Evolutionary conservation across 2,113 vertebrate genomes (phyloP).

Genomic region (Ptychochromis oligacanthus): DNA sequence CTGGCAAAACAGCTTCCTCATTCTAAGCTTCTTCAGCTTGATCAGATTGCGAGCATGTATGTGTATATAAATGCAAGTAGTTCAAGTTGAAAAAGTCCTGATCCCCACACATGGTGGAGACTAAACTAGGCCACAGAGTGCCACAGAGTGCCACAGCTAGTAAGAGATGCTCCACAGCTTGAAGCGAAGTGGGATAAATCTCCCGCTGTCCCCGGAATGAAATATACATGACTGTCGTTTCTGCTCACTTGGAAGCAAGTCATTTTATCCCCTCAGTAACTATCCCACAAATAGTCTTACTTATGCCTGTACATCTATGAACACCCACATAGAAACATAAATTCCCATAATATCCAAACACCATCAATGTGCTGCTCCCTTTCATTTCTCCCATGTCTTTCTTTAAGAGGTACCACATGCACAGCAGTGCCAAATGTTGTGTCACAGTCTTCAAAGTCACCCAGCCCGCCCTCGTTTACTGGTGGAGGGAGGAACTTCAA

Average conservation of each 20-base stretch:
- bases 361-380: not conserved
- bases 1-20: not conserved
- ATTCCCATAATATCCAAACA: conserved; percentile 49
- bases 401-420: conserved; percentile 22
- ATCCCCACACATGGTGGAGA: conserved; percentile 24
- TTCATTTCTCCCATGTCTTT: conserved; percentile 30
- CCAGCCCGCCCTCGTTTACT: conserved; percentile 25
- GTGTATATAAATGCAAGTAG: not conserved
- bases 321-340: conserved; percentile 33
- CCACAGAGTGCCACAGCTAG: conserved; percentile 40
- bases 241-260: conserved; percentile 51
- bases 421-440: conserved; percentile 2
- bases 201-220: conserved; percentile 52
- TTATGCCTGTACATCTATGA: conserved; percentile 15
- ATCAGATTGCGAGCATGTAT: not conserved
- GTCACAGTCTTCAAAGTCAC: conserved; percentile 63
- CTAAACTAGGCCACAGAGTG: conserved; percentile 56
- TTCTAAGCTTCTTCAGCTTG: not conserved
- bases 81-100: not conserved
- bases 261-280: conserved; percentile 33
- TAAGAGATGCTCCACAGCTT: conserved; percentile 33
- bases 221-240: conserved; percentile 64
- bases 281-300: conserved; percentile 26
- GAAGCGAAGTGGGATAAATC: conserved; percentile 56
- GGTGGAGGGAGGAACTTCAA: conserved; percentile 66